Base-by-base conservation (phyloP, 2,113 vertebrate genomes). In the Murina feae region DNA sequence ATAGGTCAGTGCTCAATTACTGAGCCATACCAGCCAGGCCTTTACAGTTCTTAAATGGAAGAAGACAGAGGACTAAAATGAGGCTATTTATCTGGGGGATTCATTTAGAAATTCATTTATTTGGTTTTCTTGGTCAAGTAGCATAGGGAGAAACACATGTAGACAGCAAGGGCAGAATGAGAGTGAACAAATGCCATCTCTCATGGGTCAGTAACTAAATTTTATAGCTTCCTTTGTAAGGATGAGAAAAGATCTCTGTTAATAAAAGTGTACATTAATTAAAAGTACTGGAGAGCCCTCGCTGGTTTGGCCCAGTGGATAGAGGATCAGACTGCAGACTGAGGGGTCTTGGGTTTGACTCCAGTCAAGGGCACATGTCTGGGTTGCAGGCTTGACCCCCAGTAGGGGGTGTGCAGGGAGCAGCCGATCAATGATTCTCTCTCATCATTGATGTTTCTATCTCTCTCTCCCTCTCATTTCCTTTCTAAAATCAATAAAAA, bases 101-200 rank as follows among this genome's bases (percentile, higher is more conserved):
- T 96, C 49, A 49, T n/a, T 75, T 65, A 75, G 79, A 55, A 60
- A 71, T 81, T 96, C 49, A 49, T n/a, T 76, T 66, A 75, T 42
- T 75, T 92, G 51, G 4, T 72, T 87, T 91, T 87, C 60, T 85
- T 82, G 84, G 37, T 30, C 30, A 92, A 53, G 9, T n/a, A 63
- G 51, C 20, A 39, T 9, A 63, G 32, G 66, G 32, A 86, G 78
- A 84, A 88, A 6, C 17, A 55, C 9, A n/a, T 37, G 53, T 32
- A 55, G 83, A 63, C 30, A 63, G 11, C 28, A 42, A 39, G 32
- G 49, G 51, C 37, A 75, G 13, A 11, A 51, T 16, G 76, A 95
- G 35, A 55, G 71, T 16, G 69, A 80, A 44, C 6, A 84, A 84
- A 71, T 85, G n/a, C 51, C 14, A 60, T 9, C 21, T 28, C 1